Evolutionary conservation across 1,140 invertebrate species (phyloP).

Genomic region (Rhopalosiphum maidis): DNA sequence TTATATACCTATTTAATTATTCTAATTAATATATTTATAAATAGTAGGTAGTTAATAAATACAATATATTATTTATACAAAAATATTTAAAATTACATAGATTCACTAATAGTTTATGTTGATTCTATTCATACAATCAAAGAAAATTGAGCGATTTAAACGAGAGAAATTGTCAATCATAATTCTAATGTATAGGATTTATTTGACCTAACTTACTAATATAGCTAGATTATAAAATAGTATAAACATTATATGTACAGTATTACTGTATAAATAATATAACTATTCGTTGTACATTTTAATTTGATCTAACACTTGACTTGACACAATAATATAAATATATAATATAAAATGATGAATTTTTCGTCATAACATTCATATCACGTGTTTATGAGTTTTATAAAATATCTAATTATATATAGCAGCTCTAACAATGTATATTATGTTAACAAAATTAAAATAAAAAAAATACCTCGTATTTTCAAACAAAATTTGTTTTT

Average conservation of each 20-base stretch:
- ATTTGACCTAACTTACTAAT: slow-evolving; percentile 1
- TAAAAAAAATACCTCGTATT: neutral
- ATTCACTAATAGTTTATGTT: slow-evolving; percentile 23
- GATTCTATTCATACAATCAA: slow-evolving; percentile 19
- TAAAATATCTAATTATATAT: slow-evolving; percentile 9
- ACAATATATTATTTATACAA: neutral
- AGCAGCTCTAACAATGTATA: slow-evolving; percentile 8
- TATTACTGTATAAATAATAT: neutral
- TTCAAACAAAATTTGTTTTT: neutral
- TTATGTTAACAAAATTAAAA: neutral
- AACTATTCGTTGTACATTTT: slow-evolving; percentile 35
- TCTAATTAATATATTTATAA: slow-evolving; percentile 1
- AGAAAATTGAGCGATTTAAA: neutral
- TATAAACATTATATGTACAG: neutral
- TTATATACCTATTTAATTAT: neutral
- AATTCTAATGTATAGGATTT: neutral
- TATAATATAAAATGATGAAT: neutral
- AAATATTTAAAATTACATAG: neutral
- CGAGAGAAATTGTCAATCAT: neutral
- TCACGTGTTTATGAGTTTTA: neutral
- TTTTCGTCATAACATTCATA: neutral
- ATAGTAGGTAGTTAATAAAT: neutral
- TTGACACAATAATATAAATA: neutral
- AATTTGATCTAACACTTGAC: slow-evolving; percentile 8
- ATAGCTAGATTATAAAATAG: neutral